Percentiles rank a stretch among this genome's conserved stretches.
phyloP scores from a whole-genome alignment of 92 coral and sea anemone genomes.

The Actinernus sp. region DNA sequence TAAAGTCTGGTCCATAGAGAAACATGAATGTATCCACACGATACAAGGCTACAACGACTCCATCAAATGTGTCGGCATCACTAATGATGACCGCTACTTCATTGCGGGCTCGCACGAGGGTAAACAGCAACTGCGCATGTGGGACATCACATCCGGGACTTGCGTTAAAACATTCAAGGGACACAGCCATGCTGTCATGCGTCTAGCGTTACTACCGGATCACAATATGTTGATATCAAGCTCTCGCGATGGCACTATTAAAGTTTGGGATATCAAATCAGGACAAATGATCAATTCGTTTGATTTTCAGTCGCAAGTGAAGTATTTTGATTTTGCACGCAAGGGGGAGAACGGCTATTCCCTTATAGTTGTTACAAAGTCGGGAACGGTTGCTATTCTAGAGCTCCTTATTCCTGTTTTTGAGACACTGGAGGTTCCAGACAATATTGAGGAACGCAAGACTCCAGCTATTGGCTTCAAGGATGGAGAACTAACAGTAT shows the following conservation, averaged over 20 bases:
- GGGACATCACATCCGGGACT: conserved; percentile 65
- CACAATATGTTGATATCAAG: conserved; percentile 60
- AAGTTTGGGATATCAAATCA: conserved; percentile 66
- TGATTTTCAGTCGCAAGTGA: conserved; percentile 88
- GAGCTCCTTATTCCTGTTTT: conserved; percentile 39
- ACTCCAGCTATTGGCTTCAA: background rate
- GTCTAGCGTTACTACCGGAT: conserved; percentile 40
- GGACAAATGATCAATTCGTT: conserved; percentile 67
- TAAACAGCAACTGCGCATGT: conserved; percentile 77
- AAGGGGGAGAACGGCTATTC: conserved; percentile 50
- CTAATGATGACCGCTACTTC: conserved; percentile 63
- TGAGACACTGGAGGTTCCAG: background rate
- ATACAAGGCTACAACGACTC: conserved; percentile 68
- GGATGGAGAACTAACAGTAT: background rate
- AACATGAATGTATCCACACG: conserved; percentile 45
- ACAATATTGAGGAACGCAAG: background rate
- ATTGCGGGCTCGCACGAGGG: conserved; percentile 89
- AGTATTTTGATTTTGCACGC: conserved; percentile 55
- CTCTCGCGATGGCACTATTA: conserved; percentile 88
- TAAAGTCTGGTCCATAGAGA: conserved; percentile 56
- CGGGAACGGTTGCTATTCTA: conserved; percentile 82
- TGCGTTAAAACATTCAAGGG: conserved; percentile 67
- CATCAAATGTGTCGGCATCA: conserved; percentile 68
- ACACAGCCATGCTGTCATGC: conserved; percentile 86
- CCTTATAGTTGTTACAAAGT: conserved; percentile 71